Conservation (phyloP, 2,888 invertebrate species). For the Zygaena filipendulae region DNA sequence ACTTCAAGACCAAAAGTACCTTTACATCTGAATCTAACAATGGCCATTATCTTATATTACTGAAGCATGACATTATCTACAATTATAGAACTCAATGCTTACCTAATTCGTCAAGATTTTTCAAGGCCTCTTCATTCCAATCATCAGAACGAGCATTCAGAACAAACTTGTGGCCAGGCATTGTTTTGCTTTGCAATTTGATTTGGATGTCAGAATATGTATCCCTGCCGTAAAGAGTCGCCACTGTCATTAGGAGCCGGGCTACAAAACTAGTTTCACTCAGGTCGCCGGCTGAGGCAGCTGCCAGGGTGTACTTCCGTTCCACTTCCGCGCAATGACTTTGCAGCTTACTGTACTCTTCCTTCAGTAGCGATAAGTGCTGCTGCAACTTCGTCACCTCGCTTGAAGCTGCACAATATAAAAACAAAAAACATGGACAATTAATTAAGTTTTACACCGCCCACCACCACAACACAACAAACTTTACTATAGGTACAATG, state of each 20-base stretch:
- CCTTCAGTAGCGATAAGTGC: constrained; percentile 85
- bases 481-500: constrained; percentile 18
- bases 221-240: constrained; percentile 83
- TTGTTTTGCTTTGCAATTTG: constrained; percentile 74
- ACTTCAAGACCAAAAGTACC: no score
- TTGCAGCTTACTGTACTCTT: constrained; percentile 92
- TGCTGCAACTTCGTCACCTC: constrained; percentile 80
- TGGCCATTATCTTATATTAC: no score
- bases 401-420: constrained; percentile 57
- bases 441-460: constrained; percentile 51
- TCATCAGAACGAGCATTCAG: constrained; percentile 87
- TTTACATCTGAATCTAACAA: no score
- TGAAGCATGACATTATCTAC: no score
- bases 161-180: constrained; percentile 91
- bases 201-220: constrained; percentile 86
- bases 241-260: constrained; percentile 81
- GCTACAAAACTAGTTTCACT: constrained; percentile 87
- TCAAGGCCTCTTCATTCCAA: constrained; percentile 83
- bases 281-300: constrained; percentile 73
- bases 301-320: constrained; percentile 83
- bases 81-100: no score
- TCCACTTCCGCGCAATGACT: constrained; percentile 83
- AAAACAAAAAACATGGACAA: constrained; percentile 17
- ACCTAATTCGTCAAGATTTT: constrained; percentile 75
- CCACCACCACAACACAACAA: constrained; percentile 28